These are phyloP conservation scores for Hypena proboscidalis DNA, from an alignment of 2,888 invertebrate species.

Conservation along the genomic window DNA sequence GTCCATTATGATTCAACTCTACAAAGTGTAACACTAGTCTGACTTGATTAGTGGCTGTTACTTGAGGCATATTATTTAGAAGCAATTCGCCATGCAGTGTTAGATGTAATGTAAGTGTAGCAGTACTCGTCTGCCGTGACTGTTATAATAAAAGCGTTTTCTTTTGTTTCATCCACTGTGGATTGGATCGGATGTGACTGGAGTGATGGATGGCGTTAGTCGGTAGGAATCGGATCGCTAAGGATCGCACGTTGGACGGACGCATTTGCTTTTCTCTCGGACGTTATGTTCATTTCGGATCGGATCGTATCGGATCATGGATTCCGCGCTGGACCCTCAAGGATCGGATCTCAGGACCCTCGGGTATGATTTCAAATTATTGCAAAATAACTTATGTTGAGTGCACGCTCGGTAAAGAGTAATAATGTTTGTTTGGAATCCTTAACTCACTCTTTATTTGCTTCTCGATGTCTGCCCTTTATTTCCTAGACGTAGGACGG, in stretches of 20 bases:
- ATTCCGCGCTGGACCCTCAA: too few relatives aligned
- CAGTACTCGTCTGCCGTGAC: slow-evolving; percentile 31
- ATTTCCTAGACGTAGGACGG: slow-evolving; percentile 50
- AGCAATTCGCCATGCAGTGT: background rate
- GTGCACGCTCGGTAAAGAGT: slow-evolving; percentile 76
- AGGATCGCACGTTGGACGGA: slow-evolving; percentile 60
- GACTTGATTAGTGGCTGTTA: too few relatives aligned
- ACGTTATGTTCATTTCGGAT: slow-evolving; percentile 52
- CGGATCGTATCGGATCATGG: slow-evolving; percentile 48
- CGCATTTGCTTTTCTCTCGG: slow-evolving; percentile 48
- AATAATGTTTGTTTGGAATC: slow-evolving; percentile 64
- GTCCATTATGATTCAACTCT: too few relatives aligned
- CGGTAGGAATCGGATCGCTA: too few relatives aligned
- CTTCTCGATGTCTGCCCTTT: slow-evolving; percentile 68
- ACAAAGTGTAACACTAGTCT: too few relatives aligned
- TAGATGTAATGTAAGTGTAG: slow-evolving; percentile 1
- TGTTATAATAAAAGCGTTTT: slow-evolving; percentile 76
- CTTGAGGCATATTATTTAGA: too few relatives aligned
- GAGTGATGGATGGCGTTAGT: slow-evolving; percentile 33
- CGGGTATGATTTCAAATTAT: slow-evolving; percentile 81
- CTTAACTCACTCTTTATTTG: slow-evolving; percentile 74
- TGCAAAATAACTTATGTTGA: slow-evolving; percentile 77
- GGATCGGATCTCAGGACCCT: slow-evolving; percentile 66
- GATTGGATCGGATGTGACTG: slow-evolving; percentile 64
- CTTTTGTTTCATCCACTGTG: slow-evolving; percentile 85